Conservation (phyloP, 1,140 invertebrate species). For the Thrips palmi region DNA sequence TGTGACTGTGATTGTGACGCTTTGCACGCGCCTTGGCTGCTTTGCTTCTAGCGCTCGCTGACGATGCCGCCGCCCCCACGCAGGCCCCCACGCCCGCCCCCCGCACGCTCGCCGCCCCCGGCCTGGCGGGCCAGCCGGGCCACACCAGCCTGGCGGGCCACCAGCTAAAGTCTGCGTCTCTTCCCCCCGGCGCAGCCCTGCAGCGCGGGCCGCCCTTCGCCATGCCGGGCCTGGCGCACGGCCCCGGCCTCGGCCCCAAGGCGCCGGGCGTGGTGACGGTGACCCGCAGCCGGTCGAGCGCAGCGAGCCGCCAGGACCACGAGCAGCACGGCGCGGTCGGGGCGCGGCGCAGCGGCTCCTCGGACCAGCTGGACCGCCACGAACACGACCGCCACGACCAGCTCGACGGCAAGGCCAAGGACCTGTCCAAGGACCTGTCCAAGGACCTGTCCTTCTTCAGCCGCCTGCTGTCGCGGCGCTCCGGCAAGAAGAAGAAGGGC, state of each 20-base stretch:
- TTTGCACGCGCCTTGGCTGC: too few relatives aligned
- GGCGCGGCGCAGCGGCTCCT: conserved; percentile 13
- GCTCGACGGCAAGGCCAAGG: conserved; percentile 27
- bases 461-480: conserved; percentile 38
- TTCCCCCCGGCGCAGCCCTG: conserved; percentile 39
- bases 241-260: too few relatives aligned
- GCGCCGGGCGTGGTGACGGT: conserved; percentile 10
- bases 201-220: too few relatives aligned
- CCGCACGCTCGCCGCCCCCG: neutral
- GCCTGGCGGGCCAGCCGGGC: too few relatives aligned
- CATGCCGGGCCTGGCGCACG: too few relatives aligned
- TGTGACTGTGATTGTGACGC: too few relatives aligned
- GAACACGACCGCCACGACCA: too few relatives aligned
- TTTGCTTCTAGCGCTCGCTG: too few relatives aligned
- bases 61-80: conserved; percentile 1
- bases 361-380: conserved; percentile 20
- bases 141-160: too few relatives aligned
- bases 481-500: conserved; percentile 34
- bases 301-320: conserved; percentile 20
- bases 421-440: conserved; percentile 17
- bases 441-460: conserved; percentile 43
- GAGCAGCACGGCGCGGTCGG: conserved; percentile 16
- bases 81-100: conserved; percentile 2
- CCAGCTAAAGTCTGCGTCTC: conserved; percentile 37
- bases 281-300: conserved; percentile 23